Evolutionary conservation across 2,888 invertebrate species (phyloP).

Genomic region (Agriopis marginaria): DNA sequence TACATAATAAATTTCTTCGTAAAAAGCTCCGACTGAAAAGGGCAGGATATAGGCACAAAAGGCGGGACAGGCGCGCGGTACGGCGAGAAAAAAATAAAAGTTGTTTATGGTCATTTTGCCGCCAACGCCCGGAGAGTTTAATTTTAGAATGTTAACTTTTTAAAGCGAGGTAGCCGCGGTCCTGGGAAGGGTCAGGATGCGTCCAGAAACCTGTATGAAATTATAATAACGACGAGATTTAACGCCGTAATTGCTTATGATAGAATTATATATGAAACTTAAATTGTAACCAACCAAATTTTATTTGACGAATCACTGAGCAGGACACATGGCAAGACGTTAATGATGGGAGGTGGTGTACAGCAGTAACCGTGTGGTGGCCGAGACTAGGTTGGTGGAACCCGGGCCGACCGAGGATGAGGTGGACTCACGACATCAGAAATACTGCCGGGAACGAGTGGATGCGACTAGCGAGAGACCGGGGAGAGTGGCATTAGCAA

Average conservation of each 20-base stretch:
- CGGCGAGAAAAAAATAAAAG: slow-evolving; percentile 72
- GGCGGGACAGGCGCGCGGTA: slow-evolving; percentile 67
- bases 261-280: neutral
- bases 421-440: too few species aligned
- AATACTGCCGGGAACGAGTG: too few species aligned
- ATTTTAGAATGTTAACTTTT: slow-evolving; percentile 76
- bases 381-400: too few species aligned
- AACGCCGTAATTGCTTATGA: slow-evolving; percentile 15
- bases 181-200: slow-evolving; percentile 39
- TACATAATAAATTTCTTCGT: slow-evolving; percentile 85
- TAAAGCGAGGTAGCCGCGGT: slow-evolving; percentile 47
- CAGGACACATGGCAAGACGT: too few species aligned
- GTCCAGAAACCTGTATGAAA: slow-evolving; percentile 43
- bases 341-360: too few species aligned
- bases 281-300: neutral
- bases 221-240: slow-evolving; percentile 19
- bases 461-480: too few species aligned
- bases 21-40: slow-evolving; percentile 84
- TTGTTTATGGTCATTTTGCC: slow-evolving; percentile 83
- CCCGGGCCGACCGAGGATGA: too few species aligned
- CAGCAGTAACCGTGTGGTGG: too few species aligned
- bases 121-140: slow-evolving; percentile 79
- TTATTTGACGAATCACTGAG: too few species aligned
- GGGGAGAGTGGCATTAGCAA: too few species aligned
- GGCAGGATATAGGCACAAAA: slow-evolving; percentile 81